Evolutionary conservation across 2,797 vertebrate species (phyloP).

Genomic region (Aldrovandia affinis): DNA sequence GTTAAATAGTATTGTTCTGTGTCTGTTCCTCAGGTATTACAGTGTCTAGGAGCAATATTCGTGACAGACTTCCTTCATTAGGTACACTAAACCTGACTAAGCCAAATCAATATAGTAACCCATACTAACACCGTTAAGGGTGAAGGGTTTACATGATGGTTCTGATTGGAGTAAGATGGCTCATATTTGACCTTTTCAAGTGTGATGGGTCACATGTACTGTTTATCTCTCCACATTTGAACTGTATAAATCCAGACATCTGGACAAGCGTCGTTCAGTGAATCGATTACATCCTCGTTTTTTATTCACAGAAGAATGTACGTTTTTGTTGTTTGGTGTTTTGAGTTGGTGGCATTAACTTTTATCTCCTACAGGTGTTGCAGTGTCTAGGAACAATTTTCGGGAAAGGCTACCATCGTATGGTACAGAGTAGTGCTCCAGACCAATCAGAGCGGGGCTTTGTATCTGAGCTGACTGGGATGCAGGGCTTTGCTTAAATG

Average conservation of each 20-base stretch:
- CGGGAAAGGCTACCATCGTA: constrained; percentile 67
- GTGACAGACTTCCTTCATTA: constrained; percentile 71
- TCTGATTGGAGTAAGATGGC: background rate
- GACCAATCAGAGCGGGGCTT: constrained; percentile 47
- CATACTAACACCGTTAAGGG: constrained; percentile 18
- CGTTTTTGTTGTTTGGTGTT: background rate
- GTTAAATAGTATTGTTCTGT: constrained; percentile 42
- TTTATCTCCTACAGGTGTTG: constrained; percentile 61
- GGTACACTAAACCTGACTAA: constrained; percentile 61
- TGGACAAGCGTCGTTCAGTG: background rate
- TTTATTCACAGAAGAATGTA: background rate
- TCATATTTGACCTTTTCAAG: background rate
- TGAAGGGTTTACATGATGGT: background rate
- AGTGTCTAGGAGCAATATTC: constrained; percentile 63
- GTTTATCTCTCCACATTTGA: background rate
- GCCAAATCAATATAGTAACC: constrained; percentile 41
- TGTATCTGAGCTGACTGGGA: constrained; percentile 35
- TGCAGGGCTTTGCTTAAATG: constrained; percentile 38
- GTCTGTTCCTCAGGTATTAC: constrained; percentile 58
- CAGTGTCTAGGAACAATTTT: constrained; percentile 66
- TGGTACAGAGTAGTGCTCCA: constrained; percentile 57
- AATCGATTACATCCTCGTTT: background rate
- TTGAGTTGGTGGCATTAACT: constrained; percentile 31
- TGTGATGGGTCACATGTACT: background rate
- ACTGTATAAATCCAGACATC: background rate